A percentile compares a stretch with the other conserved stretches of the same genome.
These are phyloP conservation scores for Lasioglossum lativentre DNA, from an alignment of 2,888 invertebrate genomes.

Conservation along the genomic window DNA sequence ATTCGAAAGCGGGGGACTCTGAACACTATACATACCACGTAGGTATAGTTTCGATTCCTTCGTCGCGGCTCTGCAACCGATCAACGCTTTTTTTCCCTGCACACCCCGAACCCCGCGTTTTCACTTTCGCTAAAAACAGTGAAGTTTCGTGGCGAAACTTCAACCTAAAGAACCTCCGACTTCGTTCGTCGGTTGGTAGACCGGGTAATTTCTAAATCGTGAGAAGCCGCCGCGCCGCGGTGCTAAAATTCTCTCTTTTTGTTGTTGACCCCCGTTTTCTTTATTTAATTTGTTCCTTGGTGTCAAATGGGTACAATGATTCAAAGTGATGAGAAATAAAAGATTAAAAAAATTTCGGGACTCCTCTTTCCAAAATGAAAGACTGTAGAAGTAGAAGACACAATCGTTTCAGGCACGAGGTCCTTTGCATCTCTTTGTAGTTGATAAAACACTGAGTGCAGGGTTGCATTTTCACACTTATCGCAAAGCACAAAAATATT, in stretches of 20 bases:
- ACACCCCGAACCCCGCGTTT: conserved; percentile 6
- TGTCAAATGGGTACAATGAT: too few relatives aligned
- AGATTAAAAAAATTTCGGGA: too few relatives aligned
- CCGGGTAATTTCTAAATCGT: background rate
- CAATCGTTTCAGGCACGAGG: too few relatives aligned
- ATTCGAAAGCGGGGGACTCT: background rate
- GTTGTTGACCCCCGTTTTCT: background rate
- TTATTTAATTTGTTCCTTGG: background rate
- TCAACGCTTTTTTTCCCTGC: background rate
- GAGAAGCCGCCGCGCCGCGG: background rate
- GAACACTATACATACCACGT: background rate
- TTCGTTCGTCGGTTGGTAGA: background rate
- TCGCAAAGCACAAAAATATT: too few relatives aligned
- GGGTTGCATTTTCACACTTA: too few relatives aligned
- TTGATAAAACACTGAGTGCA: too few relatives aligned
- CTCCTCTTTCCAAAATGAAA: too few relatives aligned
- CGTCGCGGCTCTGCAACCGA: background rate
- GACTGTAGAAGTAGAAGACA: too few relatives aligned
- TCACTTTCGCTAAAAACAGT: conserved; percentile 12
- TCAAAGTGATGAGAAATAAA: too few relatives aligned
- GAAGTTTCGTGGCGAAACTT: conserved; percentile 11
- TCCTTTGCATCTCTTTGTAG: too few relatives aligned
- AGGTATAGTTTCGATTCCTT: conserved; percentile 21
- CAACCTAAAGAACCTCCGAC: conserved; percentile 1
- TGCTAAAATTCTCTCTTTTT: background rate